Evolutionary conservation across 2,888 invertebrate genomes (phyloP).

Genomic region (Pherbina coryleti): DNA sequence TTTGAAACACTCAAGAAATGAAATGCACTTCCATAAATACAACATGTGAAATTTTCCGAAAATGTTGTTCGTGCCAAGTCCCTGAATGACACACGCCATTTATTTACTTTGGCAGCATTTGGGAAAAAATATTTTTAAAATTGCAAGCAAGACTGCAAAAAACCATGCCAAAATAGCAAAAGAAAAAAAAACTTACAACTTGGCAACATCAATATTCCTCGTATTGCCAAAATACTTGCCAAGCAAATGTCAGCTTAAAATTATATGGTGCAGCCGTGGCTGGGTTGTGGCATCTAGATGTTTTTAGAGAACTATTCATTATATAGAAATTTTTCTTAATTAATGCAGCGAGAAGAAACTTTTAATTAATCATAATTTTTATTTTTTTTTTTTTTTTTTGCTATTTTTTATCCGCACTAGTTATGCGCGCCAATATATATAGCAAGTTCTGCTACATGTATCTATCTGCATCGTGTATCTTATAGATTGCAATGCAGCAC

Average conservation of each 20-base stretch:
- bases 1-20: not conserved
- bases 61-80: not conserved
- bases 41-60: not conserved
- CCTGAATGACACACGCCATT: slow-evolving; percentile 19
- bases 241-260: not conserved
- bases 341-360: not conserved
- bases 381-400: not conserved
- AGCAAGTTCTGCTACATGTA: not conserved
- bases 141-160: not conserved
- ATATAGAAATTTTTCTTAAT: not conserved
- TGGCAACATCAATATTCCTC: not conserved
- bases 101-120: slow-evolving; percentile 29
- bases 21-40: slow-evolving; percentile 5
- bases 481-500: not conserved
- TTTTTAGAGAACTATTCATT: not conserved
- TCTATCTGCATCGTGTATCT: no score
- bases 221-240: slow-evolving; percentile 13
- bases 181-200: not conserved
- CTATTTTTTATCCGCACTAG: not conserved
- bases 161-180: not conserved
- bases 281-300: not conserved
- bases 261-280: not conserved
- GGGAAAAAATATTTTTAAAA: slow-evolving; percentile 14
- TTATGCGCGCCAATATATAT: not conserved
- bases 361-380: not conserved